Conservation (phyloP, 2,113 vertebrate species). For the Dryoscopus gambensis region DNA sequence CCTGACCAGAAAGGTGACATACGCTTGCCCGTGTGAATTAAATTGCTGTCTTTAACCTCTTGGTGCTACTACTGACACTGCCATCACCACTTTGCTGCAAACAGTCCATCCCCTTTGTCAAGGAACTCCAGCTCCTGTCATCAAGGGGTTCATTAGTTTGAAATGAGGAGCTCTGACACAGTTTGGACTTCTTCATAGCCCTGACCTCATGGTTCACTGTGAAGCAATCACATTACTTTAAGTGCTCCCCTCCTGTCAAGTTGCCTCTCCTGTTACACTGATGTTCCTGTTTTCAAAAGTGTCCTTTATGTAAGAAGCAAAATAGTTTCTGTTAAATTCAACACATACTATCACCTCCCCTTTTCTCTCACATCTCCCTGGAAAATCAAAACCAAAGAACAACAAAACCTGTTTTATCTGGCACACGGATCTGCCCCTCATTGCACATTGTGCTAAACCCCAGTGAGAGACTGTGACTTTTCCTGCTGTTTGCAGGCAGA, state of each 20-base stretch:
- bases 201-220: background rate
- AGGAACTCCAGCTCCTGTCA: background rate
- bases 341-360: background rate
- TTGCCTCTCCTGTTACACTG: background rate
- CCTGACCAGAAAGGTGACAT: background rate
- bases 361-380: background rate
- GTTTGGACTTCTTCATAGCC: background rate
- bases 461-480: background rate
- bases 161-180: slow-evolving; percentile 15
- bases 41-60: slow-evolving; percentile 25
- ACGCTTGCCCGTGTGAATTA: background rate
- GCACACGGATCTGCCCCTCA: accelerated
- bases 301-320: background rate
- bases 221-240: slow-evolving; percentile 1
- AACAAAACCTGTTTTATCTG: background rate
- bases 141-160: slow-evolving; percentile 30
- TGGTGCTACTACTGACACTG: background rate
- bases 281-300: background rate
- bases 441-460: accelerated
- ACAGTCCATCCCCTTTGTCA: background rate
- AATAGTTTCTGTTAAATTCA: background rate
- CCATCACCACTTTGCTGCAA: slow-evolving; percentile 2
- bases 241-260: background rate
- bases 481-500: background rate
- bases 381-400: background rate